phyloP scores from a whole-genome alignment of 2,797 vertebrate species.

The Xyrichtys novacula region DNA sequence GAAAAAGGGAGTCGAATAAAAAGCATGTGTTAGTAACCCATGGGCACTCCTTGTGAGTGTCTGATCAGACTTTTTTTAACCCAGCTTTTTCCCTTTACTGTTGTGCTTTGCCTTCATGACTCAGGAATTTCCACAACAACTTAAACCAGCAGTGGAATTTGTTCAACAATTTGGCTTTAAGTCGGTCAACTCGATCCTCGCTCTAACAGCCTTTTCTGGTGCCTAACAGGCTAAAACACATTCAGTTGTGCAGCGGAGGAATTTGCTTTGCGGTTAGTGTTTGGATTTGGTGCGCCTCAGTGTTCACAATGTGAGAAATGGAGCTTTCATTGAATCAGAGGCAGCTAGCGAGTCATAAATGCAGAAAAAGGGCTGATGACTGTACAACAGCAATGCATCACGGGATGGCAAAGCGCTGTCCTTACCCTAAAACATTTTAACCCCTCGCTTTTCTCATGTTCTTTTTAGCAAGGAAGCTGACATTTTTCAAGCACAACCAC shows the following conservation, averaged over 20 bases:
- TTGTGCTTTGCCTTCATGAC: conserved; percentile 21
- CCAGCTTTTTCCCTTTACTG: neutral
- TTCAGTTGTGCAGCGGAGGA: conserved; percentile 40
- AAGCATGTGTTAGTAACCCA: conserved; percentile 49
- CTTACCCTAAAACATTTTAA: conserved; percentile 3
- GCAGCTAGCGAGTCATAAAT: conserved; percentile 24
- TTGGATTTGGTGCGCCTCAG: conserved; percentile 43
- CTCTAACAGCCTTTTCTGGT: conserved; percentile 10
- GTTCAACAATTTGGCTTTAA: conserved; percentile 30
- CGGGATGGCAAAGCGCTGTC: conserved; percentile 17
- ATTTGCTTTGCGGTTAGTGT: conserved; percentile 44
- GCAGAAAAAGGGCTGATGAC: conserved; percentile 31
- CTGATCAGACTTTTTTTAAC: conserved; percentile 39
- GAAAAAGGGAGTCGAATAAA: conserved; percentile 27
- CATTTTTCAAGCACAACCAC: no score
- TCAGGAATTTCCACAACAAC: conserved; percentile 30
- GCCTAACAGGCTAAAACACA: conserved; percentile 35
- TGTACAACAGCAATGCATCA: conserved; percentile 20
- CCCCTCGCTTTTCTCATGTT: conserved; percentile 3
- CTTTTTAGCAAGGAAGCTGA: neutral
- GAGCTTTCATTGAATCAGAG: conserved; percentile 58
- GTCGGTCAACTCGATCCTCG: conserved; percentile 22
- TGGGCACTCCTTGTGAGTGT: conserved; percentile 47
- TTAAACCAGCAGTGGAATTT: conserved; percentile 36
- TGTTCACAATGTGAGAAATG: conserved; percentile 61